Conservation (phyloP, 2,888 invertebrate species). For the Drosophila lacicola region DNA sequence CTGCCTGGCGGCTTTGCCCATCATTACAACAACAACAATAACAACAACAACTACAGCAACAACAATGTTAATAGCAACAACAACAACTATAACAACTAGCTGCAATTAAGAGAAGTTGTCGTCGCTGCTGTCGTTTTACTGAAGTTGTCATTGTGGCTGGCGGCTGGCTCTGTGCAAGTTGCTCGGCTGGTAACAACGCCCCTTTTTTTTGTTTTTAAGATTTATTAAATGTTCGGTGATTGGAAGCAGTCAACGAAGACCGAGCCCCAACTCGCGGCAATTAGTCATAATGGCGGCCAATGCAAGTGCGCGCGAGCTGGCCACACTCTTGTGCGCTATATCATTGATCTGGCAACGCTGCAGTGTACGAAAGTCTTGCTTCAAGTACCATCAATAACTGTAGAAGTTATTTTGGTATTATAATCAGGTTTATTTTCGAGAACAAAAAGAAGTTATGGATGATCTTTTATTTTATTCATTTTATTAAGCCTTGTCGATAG, state of each 20-base stretch:
- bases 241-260: slow-evolving; percentile 51
- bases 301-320: slow-evolving; percentile 11
- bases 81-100: slow-evolving; percentile 61
- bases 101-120: slow-evolving; percentile 64
- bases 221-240: slow-evolving; percentile 72
- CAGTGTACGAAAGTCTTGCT: not conserved
- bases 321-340: not conserved
- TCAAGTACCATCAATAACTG: too few relatives aligned
- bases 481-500: too few relatives aligned
- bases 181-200: slow-evolving; percentile 49
- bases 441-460: too few relatives aligned
- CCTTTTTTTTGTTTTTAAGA: slow-evolving; percentile 52
- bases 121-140: slow-evolving; percentile 23
- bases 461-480: too few relatives aligned
- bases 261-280: slow-evolving; percentile 24
- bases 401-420: too few relatives aligned
- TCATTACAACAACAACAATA: slow-evolving; percentile 52
- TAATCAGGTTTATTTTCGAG: too few relatives aligned
- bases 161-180: slow-evolving; percentile 17
- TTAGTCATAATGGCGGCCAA: slow-evolving; percentile 47
- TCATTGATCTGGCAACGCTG: slow-evolving; percentile 22
- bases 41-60: slow-evolving; percentile 43
- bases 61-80: not conserved
- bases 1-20: slow-evolving; percentile 56
- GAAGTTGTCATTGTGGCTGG: slow-evolving; percentile 37